Percentiles rank a stretch among this genome's conserved stretches.
phyloP scores from a whole-genome alignment of 2,797 vertebrate species.

The Aulostomus chinensis region DNA sequence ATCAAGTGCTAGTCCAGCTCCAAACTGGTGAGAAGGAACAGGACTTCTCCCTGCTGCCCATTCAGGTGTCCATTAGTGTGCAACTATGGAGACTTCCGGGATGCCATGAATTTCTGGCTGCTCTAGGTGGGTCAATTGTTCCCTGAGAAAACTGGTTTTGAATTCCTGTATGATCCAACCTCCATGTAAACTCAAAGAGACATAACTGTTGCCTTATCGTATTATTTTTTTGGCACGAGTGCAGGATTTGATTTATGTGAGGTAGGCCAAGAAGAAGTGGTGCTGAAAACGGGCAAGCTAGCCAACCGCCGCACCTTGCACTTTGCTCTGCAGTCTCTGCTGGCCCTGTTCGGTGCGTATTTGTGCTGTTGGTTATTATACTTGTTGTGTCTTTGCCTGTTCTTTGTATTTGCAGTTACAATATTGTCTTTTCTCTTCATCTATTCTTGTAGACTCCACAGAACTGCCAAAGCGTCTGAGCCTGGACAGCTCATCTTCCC shows the following conservation, averaged over 20 bases:
- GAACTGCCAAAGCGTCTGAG: constrained; percentile 97
- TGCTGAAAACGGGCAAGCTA: constrained; percentile 96
- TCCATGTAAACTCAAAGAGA: background rate
- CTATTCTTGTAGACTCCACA: constrained; percentile 87
- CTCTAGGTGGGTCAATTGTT: constrained; percentile 85
- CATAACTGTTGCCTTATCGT: background rate
- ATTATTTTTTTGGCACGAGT: constrained; percentile 17
- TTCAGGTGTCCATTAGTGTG: constrained; percentile 98
- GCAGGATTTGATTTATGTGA: constrained; percentile 98
- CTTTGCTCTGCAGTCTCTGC: constrained; percentile 95
- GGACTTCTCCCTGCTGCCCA: constrained; percentile 91
- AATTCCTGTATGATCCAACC: background rate
- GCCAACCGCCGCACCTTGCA: constrained; percentile 95
- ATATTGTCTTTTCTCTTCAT: background rate
- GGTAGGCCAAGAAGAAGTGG: constrained; percentile 98
- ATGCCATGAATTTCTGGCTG: constrained; percentile 97
- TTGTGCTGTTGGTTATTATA: background rate
- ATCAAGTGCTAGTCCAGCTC: constrained; percentile 97
- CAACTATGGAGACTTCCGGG: constrained; percentile 98
- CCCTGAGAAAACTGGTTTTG: background rate
- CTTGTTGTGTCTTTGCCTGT: background rate
- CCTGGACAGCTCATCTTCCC: constrained; percentile 96
- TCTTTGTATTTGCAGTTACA: background rate
- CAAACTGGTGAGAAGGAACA: constrained; percentile 97
- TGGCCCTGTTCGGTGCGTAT: constrained; percentile 92